Evolutionary conservation across 1,140 invertebrate genomes (phyloP).

Genomic region (Metopolophium dirhodum): DNA sequence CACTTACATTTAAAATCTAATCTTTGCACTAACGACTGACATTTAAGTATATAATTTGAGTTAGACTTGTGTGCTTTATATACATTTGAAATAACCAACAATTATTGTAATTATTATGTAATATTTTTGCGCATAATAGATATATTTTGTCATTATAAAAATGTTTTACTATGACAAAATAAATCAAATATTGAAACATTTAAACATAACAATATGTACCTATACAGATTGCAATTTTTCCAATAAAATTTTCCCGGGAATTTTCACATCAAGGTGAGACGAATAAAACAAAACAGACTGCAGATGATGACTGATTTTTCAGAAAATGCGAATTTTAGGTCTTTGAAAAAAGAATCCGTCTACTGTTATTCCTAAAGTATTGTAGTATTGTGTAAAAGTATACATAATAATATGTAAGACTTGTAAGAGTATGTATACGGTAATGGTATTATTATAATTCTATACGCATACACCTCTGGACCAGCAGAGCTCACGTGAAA

Average conservation of each 20-base stretch:
- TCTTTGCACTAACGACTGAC: not conserved
- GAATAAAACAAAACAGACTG: not conserved
- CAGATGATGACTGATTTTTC: not conserved
- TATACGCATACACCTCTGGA: not conserved
- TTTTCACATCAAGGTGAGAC: not conserved
- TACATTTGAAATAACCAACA: not conserved
- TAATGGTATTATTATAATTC: not conserved
- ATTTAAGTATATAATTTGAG: not conserved
- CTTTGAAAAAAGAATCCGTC: not conserved
- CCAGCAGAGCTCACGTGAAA: not conserved
- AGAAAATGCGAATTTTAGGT: not conserved
- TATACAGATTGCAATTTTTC: too few species aligned
- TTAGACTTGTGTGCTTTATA: not conserved
- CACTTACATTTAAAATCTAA: not conserved
- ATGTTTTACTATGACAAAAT: not conserved
- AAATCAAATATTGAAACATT: not conserved
- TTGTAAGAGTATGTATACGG: not conserved
- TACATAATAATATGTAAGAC: not conserved
- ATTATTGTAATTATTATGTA: not conserved
- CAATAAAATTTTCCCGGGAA: too few species aligned
- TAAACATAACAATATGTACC: too few species aligned
- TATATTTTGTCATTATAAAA: not conserved
- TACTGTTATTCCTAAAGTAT: not conserved
- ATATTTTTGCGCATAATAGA: not conserved
- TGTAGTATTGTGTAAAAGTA: not conserved